Conservation (phyloP, 2,797 vertebrate species). For the Okamejei kenojei region DNA sequence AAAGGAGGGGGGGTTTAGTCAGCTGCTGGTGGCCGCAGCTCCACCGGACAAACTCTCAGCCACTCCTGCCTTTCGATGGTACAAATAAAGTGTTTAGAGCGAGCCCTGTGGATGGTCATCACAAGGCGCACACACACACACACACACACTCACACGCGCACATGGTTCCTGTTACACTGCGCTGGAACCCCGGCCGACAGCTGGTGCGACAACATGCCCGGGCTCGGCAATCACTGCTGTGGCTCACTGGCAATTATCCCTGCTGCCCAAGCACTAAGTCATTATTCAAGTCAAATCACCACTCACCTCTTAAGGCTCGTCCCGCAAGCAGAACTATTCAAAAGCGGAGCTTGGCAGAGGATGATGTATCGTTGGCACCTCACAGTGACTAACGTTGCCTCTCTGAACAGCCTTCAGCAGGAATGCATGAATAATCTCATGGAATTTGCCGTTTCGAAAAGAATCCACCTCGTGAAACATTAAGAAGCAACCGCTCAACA, state of each 20-base stretch:
- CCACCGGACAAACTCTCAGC: not conserved
- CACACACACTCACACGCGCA: constrained; percentile 44
- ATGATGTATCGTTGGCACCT: not conserved
- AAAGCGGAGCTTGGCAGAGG: too few relatives aligned
- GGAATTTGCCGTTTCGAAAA: not conserved
- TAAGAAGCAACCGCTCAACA: not conserved
- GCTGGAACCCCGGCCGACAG: constrained; percentile 45
- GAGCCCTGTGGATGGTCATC: not conserved
- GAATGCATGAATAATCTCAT: constrained; percentile 32
- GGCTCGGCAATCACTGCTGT: constrained; percentile 41
- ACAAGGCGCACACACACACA: constrained; percentile 39
- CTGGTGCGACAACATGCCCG: constrained; percentile 40
- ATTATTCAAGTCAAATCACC: not conserved
- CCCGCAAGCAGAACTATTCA: not conserved
- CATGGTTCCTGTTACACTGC: constrained; percentile 40
- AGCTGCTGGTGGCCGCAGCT: not conserved
- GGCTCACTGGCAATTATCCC: not conserved
- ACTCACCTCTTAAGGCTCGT: not conserved
- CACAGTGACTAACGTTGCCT: not conserved
- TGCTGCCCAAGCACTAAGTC: not conserved
- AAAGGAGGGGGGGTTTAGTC: too few relatives aligned
- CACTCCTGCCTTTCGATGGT: not conserved
- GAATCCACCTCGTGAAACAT: not conserved
- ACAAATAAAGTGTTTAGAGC: not conserved
- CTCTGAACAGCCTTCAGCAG: not conserved